phyloP scores from a whole-genome alignment of 2,888 invertebrate genomes.

The Myathropa florea region DNA sequence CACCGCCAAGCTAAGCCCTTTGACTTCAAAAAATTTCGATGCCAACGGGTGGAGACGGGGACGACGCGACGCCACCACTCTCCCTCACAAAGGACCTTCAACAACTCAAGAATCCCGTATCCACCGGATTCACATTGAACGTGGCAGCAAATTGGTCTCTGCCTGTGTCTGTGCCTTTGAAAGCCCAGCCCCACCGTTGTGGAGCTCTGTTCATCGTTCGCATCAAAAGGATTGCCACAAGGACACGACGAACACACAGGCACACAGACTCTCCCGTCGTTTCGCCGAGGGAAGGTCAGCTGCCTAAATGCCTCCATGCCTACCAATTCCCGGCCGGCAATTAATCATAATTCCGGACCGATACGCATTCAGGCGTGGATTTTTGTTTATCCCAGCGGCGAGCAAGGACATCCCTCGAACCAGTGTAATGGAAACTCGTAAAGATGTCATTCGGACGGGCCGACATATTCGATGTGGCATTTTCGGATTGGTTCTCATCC shows the following conservation, averaged over 20 bases:
- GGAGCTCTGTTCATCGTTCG: background rate
- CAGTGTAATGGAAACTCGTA: slow-evolving; percentile 71
- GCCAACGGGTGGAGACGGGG: slow-evolving; percentile 37
- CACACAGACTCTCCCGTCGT: background rate
- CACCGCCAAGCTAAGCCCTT: slow-evolving; percentile 42
- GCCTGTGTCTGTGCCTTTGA: background rate
- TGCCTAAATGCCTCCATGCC: slow-evolving; percentile 1
- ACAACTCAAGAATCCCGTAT: slow-evolving; percentile 36
- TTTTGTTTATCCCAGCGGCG: slow-evolving; percentile 31
- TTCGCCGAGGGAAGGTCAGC: slow-evolving; percentile 51
- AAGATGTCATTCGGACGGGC: slow-evolving; percentile 62
- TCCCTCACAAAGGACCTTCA: slow-evolving; percentile 56
- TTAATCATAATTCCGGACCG: slow-evolving; percentile 62
- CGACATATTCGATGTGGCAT: slow-evolving; percentile 68
- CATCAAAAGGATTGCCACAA: background rate
- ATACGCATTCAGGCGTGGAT: slow-evolving; percentile 61
- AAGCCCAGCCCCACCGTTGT: slow-evolving; percentile 3
- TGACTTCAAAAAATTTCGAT: slow-evolving; percentile 44
- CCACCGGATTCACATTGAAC: slow-evolving; percentile 26
- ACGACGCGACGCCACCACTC: slow-evolving; percentile 43
- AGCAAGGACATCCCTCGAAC: slow-evolving; percentile 59
- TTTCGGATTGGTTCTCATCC: slow-evolving; percentile 61
- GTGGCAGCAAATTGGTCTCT: slow-evolving; percentile 49
- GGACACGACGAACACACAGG: background rate
- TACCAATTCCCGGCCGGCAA: slow-evolving; percentile 29